phyloP scores from a whole-genome alignment of 2,888 invertebrate species.

The Hypomecis atomaria region DNA sequence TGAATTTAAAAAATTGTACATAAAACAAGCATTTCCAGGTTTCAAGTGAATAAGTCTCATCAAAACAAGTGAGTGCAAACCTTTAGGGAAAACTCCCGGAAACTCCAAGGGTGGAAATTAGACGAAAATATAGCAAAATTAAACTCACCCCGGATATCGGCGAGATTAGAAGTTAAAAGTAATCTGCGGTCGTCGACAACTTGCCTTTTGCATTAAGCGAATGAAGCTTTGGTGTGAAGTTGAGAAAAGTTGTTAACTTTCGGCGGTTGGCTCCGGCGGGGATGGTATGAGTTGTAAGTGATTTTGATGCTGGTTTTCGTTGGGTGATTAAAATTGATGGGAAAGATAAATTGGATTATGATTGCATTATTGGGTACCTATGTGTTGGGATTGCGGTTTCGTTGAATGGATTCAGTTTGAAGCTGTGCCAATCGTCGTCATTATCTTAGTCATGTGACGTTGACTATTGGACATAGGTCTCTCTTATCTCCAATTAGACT shows the following conservation, averaged over 20 bases:
- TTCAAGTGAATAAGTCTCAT: background rate
- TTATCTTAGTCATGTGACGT: too few relatives aligned
- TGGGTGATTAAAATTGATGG: conserved; percentile 17
- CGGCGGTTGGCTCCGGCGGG: conserved; percentile 20
- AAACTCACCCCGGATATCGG: conserved; percentile 56
- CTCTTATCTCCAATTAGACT: too few relatives aligned
- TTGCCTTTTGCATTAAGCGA: conserved; percentile 48
- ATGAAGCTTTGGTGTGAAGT: conserved; percentile 24
- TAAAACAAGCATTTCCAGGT: background rate
- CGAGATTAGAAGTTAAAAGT: conserved; percentile 63
- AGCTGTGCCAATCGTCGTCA: too few relatives aligned
- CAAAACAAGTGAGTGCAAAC: conserved; percentile 21
- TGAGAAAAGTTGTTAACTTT: conserved; percentile 21
- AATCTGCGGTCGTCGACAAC: conserved; percentile 57
- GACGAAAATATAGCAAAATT: conserved; percentile 53
- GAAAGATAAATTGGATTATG: conserved; percentile 3
- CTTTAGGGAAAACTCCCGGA: conserved; percentile 48
- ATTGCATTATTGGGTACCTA: too few relatives aligned
- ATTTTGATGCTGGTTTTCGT: conserved; percentile 22
- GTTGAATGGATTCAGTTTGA: too few relatives aligned
- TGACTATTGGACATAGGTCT: too few relatives aligned
- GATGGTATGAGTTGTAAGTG: conserved; percentile 4
- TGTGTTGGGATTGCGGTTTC: too few relatives aligned
- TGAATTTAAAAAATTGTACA: too few relatives aligned
- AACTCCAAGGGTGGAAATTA: conserved; percentile 56